A percentile compares a stretch with the other conserved stretches of the same genome.
Evolutionary conservation across 30 jellyfish, hydroid and myxozoan genomes (phyloP).

Genomic region (Cassiopea xamachana): DNA sequence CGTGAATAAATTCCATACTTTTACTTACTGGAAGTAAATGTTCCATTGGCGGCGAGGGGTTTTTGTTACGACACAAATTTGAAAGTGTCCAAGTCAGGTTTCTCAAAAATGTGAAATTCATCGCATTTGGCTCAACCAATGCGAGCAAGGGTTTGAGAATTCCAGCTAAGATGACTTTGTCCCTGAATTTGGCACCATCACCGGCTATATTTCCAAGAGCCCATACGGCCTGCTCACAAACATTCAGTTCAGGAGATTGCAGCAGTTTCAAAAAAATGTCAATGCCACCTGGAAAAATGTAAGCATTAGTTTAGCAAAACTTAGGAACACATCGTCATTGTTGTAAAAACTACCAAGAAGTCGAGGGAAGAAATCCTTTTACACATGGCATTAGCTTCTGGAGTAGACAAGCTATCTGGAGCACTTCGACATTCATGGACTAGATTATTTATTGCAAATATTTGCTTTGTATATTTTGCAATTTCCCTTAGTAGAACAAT

Average conservation of each 20-base stretch:
- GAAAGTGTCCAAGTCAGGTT: slow-evolving; percentile 97
- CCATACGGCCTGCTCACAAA: slow-evolving; percentile 99
- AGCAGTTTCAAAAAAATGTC: slow-evolving; percentile 77
- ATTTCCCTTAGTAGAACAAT: no score
- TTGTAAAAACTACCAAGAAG: background rate
- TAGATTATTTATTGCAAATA: no score
- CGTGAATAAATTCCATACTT: background rate
- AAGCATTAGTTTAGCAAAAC: background rate
- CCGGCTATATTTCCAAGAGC: slow-evolving; percentile 99
- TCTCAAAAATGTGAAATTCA: slow-evolving; percentile 81
- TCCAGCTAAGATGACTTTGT: slow-evolving; percentile 83
- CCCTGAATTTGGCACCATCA: slow-evolving; percentile 96
- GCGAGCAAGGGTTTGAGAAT: slow-evolving; percentile 86
- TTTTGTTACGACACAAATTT: slow-evolving; percentile 94
- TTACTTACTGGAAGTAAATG: slow-evolving; percentile 72
- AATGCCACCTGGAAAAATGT: slow-evolving; percentile 84
- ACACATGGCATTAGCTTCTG: background rate
- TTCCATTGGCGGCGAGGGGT: slow-evolving; percentile 94
- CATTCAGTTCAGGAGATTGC: slow-evolving; percentile 75
- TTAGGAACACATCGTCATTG: background rate
- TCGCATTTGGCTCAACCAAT: slow-evolving; percentile 78
- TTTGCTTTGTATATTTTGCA: no score
- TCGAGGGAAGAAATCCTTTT: background rate
- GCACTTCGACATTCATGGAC: no score
- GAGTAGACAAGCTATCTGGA: background rate